A percentile compares a stretch with the other conserved stretches of the same genome.
Evolutionary conservation across 2,797 vertebrate species (phyloP).

Genomic region (Tokudaia muenninki): DNA sequence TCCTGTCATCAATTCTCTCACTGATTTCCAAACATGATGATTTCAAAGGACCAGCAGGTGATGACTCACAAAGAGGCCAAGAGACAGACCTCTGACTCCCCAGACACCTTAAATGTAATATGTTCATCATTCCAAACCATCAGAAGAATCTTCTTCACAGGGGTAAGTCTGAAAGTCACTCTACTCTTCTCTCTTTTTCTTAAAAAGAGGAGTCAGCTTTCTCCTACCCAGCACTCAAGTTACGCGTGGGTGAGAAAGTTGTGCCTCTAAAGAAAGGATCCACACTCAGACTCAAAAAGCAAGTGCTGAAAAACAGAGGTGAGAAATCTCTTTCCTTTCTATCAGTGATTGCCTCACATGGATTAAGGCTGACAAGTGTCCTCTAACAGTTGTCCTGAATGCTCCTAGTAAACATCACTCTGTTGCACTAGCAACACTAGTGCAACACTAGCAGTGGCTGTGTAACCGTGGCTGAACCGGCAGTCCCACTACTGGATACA

Average conservation of each 20-base stretch:
- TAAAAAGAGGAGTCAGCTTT: neutral
- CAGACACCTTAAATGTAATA: neutral
- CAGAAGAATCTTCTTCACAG: neutral
- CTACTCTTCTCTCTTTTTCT: neutral
- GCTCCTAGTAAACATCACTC: neutral
- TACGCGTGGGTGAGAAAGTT: neutral
- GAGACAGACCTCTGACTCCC: no score
- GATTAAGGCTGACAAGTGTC: neutral
- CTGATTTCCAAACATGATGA: constrained; percentile 22
- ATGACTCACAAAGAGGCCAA: constrained; percentile 39
- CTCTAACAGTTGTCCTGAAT: neutral
- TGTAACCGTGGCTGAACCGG: neutral
- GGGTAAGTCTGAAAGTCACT: neutral
- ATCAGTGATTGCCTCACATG: neutral
- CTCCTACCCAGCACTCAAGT: neutral
- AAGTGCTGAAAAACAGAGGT: neutral
- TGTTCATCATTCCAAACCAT: constrained; percentile 33
- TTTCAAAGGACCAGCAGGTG: neutral
- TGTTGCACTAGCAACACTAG: neutral
- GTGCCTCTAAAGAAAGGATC: neutral
- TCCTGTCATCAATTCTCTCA: constrained; percentile 17
- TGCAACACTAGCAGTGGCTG: neutral
- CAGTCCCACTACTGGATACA: neutral
- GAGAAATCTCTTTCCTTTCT: neutral
- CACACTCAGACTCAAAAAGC: constrained; percentile 4